Percentiles rank a stretch among this genome's conserved stretches.
These are phyloP conservation scores for Scyliorhinus canicula DNA, from an alignment of 2,797 vertebrate genomes.

Conservation along the genomic window DNA sequence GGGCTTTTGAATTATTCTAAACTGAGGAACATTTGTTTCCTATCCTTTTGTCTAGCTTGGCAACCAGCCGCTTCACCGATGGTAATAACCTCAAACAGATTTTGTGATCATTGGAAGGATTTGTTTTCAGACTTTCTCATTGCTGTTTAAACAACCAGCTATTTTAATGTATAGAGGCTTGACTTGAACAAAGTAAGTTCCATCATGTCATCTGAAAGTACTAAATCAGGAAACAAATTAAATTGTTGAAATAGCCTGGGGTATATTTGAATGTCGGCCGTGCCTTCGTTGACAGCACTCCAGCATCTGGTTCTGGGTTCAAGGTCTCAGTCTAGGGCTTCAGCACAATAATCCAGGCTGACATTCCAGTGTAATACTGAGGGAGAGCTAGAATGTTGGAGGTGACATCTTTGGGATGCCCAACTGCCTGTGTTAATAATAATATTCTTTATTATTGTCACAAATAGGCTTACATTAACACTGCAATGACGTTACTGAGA, in stretches of 20 bases:
- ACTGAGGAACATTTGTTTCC: not conserved
- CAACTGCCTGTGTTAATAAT: too few species aligned
- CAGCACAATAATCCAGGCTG: too few species aligned
- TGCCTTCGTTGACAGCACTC: too few species aligned
- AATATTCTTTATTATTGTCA: too few species aligned
- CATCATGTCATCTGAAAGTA: not conserved
- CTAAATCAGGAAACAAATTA: not conserved
- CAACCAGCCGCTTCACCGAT: not conserved
- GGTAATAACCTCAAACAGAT: not conserved
- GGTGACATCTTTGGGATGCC: too few species aligned
- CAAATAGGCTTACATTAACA: too few species aligned
- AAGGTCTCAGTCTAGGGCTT: too few species aligned
- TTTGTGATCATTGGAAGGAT: not conserved
- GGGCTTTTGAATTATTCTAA: not conserved
- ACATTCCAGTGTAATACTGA: too few species aligned
- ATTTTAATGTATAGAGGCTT: not conserved
- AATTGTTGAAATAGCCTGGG: not conserved
- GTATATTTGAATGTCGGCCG: too few species aligned
- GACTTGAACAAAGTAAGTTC: not conserved
- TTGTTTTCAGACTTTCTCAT: not conserved
- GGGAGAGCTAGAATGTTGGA: too few species aligned
- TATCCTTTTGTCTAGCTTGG: not conserved
- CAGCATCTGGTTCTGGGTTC: too few species aligned
- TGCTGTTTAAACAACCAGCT: not conserved
- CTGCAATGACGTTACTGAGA: too few species aligned